These are phyloP conservation scores for Pemphredon lugubris DNA, from an alignment of 2,888 invertebrate species.

Conservation along the genomic window DNA sequence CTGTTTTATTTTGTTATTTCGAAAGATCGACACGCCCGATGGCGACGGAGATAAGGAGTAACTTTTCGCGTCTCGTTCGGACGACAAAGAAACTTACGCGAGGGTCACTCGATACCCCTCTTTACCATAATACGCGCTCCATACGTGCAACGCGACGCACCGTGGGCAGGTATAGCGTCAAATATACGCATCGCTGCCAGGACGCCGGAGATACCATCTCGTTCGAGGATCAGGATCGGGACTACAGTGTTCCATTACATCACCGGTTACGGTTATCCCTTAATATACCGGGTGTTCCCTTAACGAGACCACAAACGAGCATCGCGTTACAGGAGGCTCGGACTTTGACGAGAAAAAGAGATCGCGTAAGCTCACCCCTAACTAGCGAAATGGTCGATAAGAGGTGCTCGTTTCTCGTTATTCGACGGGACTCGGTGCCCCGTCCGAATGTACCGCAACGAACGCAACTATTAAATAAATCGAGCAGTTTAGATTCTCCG, in stretches of 20 bases:
- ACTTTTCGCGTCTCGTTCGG: conserved; percentile 43
- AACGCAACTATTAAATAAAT: too few relatives aligned
- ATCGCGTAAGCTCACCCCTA: background rate
- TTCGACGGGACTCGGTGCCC: background rate
- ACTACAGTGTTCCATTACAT: conserved; percentile 77
- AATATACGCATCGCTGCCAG: conserved; percentile 56
- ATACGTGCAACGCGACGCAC: conserved; percentile 42
- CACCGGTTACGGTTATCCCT: conserved; percentile 76
- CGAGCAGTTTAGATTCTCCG: background rate
- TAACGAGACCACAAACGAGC: conserved; percentile 77
- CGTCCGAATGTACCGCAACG: conserved; percentile 9
- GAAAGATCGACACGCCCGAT: too few relatives aligned
- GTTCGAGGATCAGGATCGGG: conserved; percentile 76
- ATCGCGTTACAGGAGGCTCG: conserved; percentile 67
- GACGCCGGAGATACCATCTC: conserved; percentile 73
- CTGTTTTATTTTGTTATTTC: too few relatives aligned
- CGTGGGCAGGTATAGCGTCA: conserved; percentile 48
- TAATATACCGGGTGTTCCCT: conserved; percentile 76
- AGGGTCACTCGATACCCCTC: conserved; percentile 54
- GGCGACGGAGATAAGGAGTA: conserved; percentile 15
- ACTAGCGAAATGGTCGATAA: background rate
- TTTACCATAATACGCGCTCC: conserved; percentile 52
- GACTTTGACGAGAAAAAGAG: conserved; percentile 14
- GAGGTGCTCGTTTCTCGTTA: too few relatives aligned
- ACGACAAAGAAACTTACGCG: conserved; percentile 48